Evolutionary conservation across 2,888 invertebrate species (phyloP).

Genomic region (Leistus spinibarbis): DNA sequence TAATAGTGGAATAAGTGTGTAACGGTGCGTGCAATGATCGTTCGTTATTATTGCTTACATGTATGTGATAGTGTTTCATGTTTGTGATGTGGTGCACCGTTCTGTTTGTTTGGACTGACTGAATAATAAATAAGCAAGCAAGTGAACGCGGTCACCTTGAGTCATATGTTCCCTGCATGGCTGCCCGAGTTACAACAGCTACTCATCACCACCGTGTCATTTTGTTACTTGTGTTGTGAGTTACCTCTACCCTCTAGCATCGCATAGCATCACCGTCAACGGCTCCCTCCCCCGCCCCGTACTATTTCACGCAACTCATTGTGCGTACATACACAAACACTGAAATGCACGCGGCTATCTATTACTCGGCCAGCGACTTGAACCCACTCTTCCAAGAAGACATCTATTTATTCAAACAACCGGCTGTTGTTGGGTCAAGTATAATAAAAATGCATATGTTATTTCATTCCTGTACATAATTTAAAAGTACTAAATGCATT

Average conservation of each 20-base stretch:
- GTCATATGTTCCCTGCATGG: slow-evolving; percentile 29
- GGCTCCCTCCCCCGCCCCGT: slow-evolving; percentile 11
- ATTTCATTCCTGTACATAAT: slow-evolving; percentile 35
- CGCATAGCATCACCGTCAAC: background rate
- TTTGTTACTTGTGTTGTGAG: slow-evolving; percentile 30
- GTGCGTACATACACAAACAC: background rate
- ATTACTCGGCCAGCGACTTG: slow-evolving; percentile 35
- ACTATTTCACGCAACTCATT: background rate
- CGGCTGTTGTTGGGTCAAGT: slow-evolving; percentile 33
- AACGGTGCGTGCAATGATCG: slow-evolving; percentile 40
- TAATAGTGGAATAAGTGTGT: slow-evolving; percentile 15
- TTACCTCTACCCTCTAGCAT: background rate
- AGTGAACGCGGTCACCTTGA: background rate
- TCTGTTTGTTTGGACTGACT: background rate
- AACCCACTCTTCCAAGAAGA: slow-evolving; percentile 37
- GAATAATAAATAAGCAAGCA: background rate
- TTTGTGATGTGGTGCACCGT: slow-evolving; percentile 36
- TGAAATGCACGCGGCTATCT: slow-evolving; percentile 6
- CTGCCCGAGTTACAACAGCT: slow-evolving; percentile 41
- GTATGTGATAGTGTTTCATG: slow-evolving; percentile 40
- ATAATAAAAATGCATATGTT: slow-evolving; percentile 34
- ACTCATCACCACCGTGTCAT: slow-evolving; percentile 12
- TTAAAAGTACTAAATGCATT: slow-evolving; percentile 29
- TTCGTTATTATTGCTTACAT: slow-evolving; percentile 14
- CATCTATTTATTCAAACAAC: slow-evolving; percentile 37